Base-by-base conservation (phyloP, 2,888 invertebrate genomes). In the Graphium colonna region DNA sequence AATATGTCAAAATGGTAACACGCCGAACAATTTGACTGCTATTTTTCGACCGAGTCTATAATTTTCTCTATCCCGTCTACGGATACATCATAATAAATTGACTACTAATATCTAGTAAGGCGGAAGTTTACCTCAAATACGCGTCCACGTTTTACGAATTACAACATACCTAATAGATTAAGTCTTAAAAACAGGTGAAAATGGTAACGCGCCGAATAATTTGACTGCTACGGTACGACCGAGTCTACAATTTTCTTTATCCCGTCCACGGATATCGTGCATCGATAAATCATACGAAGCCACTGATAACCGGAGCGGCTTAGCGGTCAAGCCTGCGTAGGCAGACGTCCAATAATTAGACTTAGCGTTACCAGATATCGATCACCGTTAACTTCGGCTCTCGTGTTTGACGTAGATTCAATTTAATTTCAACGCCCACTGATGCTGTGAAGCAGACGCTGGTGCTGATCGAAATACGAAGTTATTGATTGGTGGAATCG, bases 271-370 rank as follows among this genome's bases (percentile, higher is more conserved):
- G 50, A 50, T 16, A 55, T 55, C 16, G 41, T 15, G 45, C 9
- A 31, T 13, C 50, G 46, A 55, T 55, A 55, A 55, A 55, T 55
- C 54, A 55, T 55, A 45, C 42, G 46, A 26, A 50, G 54, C 54
- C 45, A 55, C 50, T 54, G 54, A 54, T 55, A 55, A 55, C 50
- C 50, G 46, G 54, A 28, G 54, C 54, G 54, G 54, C 54, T 54
- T 55, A 51, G 31, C 55, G 51, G 55, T 47, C 51, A 43, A 12
- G 26, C 36, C 39, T 40, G 56, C 63, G 65, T 66, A 63, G 66
- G 67, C 58, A 52, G 60, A 56, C 59, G 60, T 61, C 63, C 60
- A 60, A 61, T 66, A 67, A 69, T 69, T 68, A 69, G 68, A 69
- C 61, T 63, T 66, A 68, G 67, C 68, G 67, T 69, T 69, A 68